Conservation (phyloP, 1,140 invertebrate genomes). For the Diprion similis region DNA sequence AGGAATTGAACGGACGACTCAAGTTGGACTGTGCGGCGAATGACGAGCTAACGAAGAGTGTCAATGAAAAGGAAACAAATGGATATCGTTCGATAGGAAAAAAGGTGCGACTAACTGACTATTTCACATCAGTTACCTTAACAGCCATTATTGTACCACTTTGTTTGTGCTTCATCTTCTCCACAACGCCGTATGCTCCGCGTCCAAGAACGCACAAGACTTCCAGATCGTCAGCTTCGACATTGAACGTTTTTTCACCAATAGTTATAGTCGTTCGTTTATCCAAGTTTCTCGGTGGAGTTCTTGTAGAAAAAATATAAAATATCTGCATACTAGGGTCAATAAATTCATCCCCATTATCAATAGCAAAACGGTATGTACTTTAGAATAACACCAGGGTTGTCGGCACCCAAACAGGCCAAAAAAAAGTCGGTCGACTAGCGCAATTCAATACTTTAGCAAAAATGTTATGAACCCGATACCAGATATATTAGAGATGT, state of each 20-base stretch:
- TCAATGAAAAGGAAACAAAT: too few relatives aligned
- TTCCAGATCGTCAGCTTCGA: conserved; percentile 90
- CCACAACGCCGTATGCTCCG: conserved; percentile 95
- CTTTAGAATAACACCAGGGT: neutral
- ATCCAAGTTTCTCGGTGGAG: conserved; percentile 83
- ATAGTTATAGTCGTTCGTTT: conserved; percentile 87
- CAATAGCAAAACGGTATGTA: neutral
- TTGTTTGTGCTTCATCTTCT: conserved; percentile 92
- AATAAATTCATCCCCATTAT: conserved; percentile 17
- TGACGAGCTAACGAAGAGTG: too few relatives aligned
- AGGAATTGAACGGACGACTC: too few relatives aligned
- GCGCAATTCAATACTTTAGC: too few relatives aligned
- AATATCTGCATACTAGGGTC: conserved; percentile 1
- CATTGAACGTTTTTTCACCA: conserved; percentile 84
- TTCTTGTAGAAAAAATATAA: conserved; percentile 58
- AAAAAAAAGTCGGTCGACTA: too few relatives aligned
- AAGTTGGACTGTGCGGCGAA: too few relatives aligned
- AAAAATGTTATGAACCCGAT: too few relatives aligned
- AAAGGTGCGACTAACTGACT: neutral
- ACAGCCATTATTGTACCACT: conserved; percentile 93
- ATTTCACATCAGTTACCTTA: conserved; percentile 70
- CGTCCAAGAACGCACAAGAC: conserved; percentile 89
- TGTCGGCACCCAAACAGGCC: neutral
- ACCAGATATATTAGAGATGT: too few relatives aligned
- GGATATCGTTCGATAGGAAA: conserved; percentile 17